These are phyloP conservation scores for Salvelinus sp. DNA, from an alignment of 2,113 vertebrate genomes.

Conservation along the genomic window DNA sequence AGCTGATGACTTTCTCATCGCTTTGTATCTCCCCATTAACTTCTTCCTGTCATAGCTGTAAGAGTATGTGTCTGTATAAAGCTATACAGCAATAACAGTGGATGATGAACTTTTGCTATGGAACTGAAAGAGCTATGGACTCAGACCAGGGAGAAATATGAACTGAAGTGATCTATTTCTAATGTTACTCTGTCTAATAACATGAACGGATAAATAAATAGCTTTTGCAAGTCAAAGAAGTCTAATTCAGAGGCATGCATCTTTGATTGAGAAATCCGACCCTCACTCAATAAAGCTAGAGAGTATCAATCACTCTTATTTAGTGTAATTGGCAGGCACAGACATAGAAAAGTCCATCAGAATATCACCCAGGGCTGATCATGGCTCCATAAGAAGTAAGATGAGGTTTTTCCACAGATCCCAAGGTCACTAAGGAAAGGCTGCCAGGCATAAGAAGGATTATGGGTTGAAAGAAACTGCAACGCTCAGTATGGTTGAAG, in stretches of 20 bases:
- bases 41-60: neutral
- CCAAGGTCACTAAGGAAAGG: neutral
- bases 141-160: neutral
- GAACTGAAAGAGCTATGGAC: neutral
- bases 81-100: neutral
- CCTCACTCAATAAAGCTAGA: constrained; percentile 42
- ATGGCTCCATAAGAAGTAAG: neutral
- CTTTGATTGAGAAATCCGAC: constrained; percentile 4
- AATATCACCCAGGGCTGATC: constrained; percentile 11
- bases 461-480: neutral
- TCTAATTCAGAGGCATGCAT: constrained; percentile 18
- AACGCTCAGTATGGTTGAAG: neutral
- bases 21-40: constrained; percentile 10
- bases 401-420: neutral
- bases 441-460: neutral
- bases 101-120: neutral
- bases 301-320: constrained; percentile 49
- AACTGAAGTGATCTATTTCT: neutral
- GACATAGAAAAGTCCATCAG: constrained; percentile 25
- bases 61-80: too few species aligned
- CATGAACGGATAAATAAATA: neutral
- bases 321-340: constrained; percentile 42
- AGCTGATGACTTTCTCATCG: constrained; percentile 30
- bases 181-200: neutral
- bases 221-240: constrained; percentile 12